A percentile compares a stretch with the other conserved stretches of the same genome.
Conservation (phyloP, 2,888 invertebrate genomes). For the Aromia moschata region DNA sequence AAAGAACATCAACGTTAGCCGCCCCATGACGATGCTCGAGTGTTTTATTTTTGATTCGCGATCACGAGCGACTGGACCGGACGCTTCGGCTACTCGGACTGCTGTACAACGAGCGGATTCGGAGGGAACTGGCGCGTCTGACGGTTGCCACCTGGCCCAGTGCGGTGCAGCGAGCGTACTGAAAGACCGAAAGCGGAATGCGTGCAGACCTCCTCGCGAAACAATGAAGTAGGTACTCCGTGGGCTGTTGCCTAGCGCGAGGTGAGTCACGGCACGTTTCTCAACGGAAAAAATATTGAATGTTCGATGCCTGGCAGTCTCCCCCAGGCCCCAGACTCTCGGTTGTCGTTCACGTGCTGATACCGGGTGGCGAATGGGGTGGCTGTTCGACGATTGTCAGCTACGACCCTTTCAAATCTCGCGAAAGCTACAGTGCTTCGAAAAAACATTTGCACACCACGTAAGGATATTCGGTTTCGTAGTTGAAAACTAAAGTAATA, state of each 20-base stretch:
- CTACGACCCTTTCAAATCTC: background rate
- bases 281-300: conserved; percentile 35
- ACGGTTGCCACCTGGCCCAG: conserved; percentile 4
- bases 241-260: conserved; percentile 20
- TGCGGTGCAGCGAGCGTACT: background rate
- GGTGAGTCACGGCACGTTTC: conserved; percentile 31
- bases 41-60: too few species aligned
- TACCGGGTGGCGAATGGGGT: background rate
- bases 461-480: too few species aligned
- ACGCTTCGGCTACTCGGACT: too few species aligned
- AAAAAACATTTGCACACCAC: too few species aligned
- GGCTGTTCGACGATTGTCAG: background rate
- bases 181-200: conserved; percentile 17
- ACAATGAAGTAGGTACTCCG: conserved; percentile 18
- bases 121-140: too few species aligned
- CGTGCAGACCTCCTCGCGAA: conserved; percentile 14
- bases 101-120: conserved; percentile 6
- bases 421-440: background rate
- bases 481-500: too few species aligned
- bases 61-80: too few species aligned
- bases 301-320: conserved; percentile 16
- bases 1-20: conserved; percentile 1
- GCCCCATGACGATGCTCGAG: conserved; percentile 1
- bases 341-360: conserved; percentile 5
- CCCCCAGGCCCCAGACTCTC: conserved; percentile 1